phyloP scores from a whole-genome alignment of 1,140 invertebrate genomes.

The Bombus sylvicola region DNA sequence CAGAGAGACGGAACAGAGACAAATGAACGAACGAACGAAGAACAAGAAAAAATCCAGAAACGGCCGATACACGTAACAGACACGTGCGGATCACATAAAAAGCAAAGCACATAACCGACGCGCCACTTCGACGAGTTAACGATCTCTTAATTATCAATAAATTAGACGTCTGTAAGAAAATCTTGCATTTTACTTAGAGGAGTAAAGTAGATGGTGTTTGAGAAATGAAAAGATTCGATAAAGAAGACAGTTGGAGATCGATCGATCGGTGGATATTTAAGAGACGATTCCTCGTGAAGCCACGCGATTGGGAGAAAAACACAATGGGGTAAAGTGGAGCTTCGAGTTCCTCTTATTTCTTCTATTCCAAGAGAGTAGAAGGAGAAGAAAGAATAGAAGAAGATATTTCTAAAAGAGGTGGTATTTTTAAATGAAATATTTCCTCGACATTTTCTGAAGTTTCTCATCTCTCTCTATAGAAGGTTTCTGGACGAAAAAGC shows the following conservation, averaged over 20 bases:
- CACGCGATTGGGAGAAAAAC: neutral
- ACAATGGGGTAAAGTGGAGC: constrained; percentile 14
- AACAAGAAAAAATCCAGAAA: constrained; percentile 51
- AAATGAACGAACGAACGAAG: constrained; percentile 9
- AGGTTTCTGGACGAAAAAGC: too few species aligned
- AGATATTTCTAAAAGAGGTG: too few species aligned
- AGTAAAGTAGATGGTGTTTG: neutral
- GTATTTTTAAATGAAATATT: too few species aligned
- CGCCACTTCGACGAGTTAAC: constrained; percentile 33
- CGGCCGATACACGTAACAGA: constrained; percentile 55
- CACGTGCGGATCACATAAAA: constrained; percentile 62
- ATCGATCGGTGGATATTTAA: neutral
- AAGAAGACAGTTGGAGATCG: neutral
- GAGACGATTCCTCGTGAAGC: constrained; percentile 21
- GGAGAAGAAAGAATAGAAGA: too few species aligned
- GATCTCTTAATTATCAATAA: constrained; percentile 13
- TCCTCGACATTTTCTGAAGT: too few species aligned
- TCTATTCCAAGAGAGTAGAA: too few species aligned
- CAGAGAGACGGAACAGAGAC: constrained; percentile 30
- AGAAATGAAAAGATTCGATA: neutral
- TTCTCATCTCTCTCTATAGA: too few species aligned
- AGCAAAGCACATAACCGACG: constrained; percentile 54
- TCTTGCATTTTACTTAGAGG: neutral
- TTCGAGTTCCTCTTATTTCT: neutral
- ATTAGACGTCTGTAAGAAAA: too few species aligned